These are phyloP conservation scores for Hydrolagus colliei DNA, from an alignment of 2,797 vertebrate genomes.

Conservation along the genomic window DNA sequence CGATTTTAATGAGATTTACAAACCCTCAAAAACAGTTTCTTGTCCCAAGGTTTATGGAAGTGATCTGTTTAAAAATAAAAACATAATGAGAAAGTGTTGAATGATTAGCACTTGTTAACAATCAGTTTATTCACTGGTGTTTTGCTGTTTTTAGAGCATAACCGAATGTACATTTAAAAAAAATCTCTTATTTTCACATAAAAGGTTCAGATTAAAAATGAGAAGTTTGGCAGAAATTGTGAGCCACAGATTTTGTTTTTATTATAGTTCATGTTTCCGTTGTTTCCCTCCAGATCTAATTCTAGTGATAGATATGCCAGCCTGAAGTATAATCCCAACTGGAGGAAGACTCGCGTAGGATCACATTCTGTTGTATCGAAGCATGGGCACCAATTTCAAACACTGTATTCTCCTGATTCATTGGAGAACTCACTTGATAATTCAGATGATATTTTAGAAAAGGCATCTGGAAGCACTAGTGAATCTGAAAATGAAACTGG, in stretches of 20 bases:
- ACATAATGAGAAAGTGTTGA: not conserved
- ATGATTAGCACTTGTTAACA: not conserved
- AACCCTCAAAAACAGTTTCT: not conserved
- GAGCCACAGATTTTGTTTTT: constrained; percentile 41
- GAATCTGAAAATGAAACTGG: constrained; percentile 15
- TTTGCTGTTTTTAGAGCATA: not conserved
- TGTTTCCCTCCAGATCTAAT: constrained; percentile 40
- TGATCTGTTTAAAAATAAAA: not conserved
- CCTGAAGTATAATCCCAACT: constrained; percentile 60
- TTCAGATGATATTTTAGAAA: constrained; percentile 39
- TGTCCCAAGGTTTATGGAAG: not conserved
- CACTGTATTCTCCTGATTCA: constrained; percentile 28
- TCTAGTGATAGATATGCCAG: constrained; percentile 52
- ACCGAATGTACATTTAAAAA: not conserved
- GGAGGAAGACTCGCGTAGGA: constrained; percentile 51
- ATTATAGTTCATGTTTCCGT: constrained; percentile 37
- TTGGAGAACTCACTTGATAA: constrained; percentile 25
- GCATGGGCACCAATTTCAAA: not conserved
- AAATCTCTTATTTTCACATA: constrained; percentile 37
- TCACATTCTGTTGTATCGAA: constrained; percentile 32
- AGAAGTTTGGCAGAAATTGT: constrained; percentile 48
- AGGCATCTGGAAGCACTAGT: constrained; percentile 19
- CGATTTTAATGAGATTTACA: not conserved
- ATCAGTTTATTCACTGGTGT: not conserved
- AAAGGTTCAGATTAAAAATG: constrained; percentile 50